Evolutionary conservation across 2,797 vertebrate species (phyloP), one percentile per base, ranked within the genome.

Genomic region (Anomalospiza imberbis): DNA sequence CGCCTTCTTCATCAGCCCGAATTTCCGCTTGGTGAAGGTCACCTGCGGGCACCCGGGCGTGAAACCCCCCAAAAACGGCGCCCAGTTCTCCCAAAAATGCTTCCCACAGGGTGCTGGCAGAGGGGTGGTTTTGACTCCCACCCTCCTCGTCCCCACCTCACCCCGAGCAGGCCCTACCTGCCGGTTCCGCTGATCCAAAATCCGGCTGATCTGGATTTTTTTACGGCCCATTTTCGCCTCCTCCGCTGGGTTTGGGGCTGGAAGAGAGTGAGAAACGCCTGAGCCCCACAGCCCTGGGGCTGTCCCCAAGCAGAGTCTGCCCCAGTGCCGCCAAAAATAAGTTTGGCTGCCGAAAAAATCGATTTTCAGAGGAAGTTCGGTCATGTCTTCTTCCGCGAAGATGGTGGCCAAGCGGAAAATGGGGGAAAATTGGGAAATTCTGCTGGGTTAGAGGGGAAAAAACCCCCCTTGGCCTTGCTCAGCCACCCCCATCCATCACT

Each of bases 1-100:
- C 0, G 99, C 99, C 93, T 99, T 99, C 98, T 99, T 99, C 99
- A 99, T 99, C 97, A 99, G 97, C 42, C 99, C 99, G 18, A 99
- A 99, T 78, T 99, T 99, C 12, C 99, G 98, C 61, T 78, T 78
- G 75, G 75, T 78, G 75, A 78, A 78, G 13, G 75, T 78, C 40
- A 78, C 75, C 75, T 78, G 60, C 0, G 2, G 10, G 32, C 25
- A 31, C 3, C 3, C 11, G 6, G 2, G 6, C 0, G 18, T 29
- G 14, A 63, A 14, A 24, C 10, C 29, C 26, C 7, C 9, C 3
- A 38, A 18, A 25, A 45, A 4, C 6, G 1, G 20, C 8, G 8
- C 26, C 0, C 6, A 12, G 14, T 2, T 20, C 12, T 20, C 40
- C 54, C 3, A 14, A 6, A 53, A 44, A 1, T 0, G 6, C 13